Percentiles rank a stretch among this genome's conserved stretches.
Evolutionary conservation across 2,797 vertebrate genomes (phyloP).

Genomic region (Fistularia commersonii): DNA sequence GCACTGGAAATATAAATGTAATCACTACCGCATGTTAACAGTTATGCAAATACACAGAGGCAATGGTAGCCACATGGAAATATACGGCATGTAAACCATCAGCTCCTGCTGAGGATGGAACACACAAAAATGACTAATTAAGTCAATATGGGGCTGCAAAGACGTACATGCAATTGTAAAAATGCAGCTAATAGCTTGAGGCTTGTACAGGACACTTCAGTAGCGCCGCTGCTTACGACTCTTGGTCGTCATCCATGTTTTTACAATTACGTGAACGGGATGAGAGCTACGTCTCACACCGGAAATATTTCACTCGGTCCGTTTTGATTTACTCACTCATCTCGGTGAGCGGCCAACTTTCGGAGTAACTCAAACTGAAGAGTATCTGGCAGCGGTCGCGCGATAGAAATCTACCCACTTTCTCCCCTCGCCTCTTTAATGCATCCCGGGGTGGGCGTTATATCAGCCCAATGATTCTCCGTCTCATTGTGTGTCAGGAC

Average conservation of each 20-base stretch:
- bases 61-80: conserved; percentile 1
- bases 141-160: conserved; percentile 30
- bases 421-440: not conserved
- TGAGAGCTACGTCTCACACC: too few species aligned
- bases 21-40: conserved; percentile 62
- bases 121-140: conserved; percentile 32
- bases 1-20: conserved; percentile 59
- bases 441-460: conserved; percentile 38
- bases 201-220: conserved; percentile 22
- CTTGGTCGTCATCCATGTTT: too few species aligned
- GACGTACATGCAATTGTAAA: conserved; percentile 22
- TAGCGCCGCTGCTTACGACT: conserved; percentile 29
- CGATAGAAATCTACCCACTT: not conserved
- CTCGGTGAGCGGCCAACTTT: too few species aligned
- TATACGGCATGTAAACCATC: conserved; percentile 11
- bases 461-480: conserved; percentile 36
- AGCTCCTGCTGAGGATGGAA: conserved; percentile 5
- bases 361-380: too few species aligned
- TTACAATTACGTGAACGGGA: too few species aligned
- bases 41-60: conserved; percentile 29
- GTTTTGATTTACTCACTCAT: too few species aligned
- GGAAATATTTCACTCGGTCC: too few species aligned
- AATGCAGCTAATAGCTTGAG: conserved; percentile 11
- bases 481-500: conserved; percentile 28
- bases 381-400: too few species aligned